A percentile compares a stretch with the other conserved stretches of the same genome.
These are phyloP conservation scores for Strongylocentrotus purpuratus DNA, from an alignment of 35 echinoderm and acorn worm genomes.

Conservation along the genomic window DNA sequence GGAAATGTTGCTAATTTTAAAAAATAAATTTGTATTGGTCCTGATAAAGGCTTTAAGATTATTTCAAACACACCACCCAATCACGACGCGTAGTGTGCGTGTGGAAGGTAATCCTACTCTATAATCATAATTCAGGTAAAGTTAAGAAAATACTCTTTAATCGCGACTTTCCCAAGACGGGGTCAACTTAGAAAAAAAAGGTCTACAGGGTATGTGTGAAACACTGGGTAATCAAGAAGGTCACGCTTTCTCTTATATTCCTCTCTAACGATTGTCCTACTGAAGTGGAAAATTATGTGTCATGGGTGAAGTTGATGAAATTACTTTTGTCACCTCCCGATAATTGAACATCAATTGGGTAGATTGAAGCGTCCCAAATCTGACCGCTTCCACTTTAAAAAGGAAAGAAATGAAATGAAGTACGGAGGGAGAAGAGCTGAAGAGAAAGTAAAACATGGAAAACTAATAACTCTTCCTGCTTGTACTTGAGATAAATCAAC, in stretches of 20 bases:
- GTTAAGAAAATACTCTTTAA: background rate
- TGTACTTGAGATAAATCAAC: too few species aligned
- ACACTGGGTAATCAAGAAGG: background rate
- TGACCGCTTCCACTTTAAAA: background rate
- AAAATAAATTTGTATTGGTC: too few species aligned
- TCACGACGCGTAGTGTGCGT: too few species aligned
- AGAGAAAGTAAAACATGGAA: background rate
- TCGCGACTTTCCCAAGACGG: background rate
- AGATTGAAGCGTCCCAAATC: background rate
- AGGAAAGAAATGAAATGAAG: background rate
- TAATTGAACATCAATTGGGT: slow-evolving; percentile 29
- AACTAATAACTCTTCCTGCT: background rate
- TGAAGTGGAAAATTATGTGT: slow-evolving; percentile 6
- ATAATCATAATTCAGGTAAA: background rate
- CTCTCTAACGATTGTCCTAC: background rate
- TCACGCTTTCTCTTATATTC: background rate
- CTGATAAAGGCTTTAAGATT: too few species aligned
- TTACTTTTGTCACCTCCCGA: slow-evolving; percentile 19
- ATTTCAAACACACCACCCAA: too few species aligned
- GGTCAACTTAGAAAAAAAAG: background rate
- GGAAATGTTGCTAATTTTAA: too few species aligned
- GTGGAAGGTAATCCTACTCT: too few species aligned
- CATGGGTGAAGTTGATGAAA: slow-evolving; percentile 32
- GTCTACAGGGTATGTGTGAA: background rate
- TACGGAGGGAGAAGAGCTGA: background rate